phyloP scores from a whole-genome alignment of 2,797 vertebrate genomes.

The Enteromius radiatus region DNA sequence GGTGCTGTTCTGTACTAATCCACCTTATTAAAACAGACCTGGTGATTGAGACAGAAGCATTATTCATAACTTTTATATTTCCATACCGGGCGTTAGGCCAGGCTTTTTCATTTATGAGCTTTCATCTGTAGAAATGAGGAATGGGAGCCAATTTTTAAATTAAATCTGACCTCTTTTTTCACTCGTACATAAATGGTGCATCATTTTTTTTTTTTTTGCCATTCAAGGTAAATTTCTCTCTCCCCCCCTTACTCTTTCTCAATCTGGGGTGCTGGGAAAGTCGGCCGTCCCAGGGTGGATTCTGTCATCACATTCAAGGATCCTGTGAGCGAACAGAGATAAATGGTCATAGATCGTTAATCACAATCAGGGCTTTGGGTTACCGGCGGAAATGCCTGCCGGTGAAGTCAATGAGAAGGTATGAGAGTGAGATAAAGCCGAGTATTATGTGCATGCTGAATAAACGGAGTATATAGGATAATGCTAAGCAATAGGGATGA shows the following conservation, averaged over 20 bases:
- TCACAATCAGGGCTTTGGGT: constrained; percentile 45
- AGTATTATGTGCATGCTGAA: constrained; percentile 32
- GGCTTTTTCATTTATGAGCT: constrained; percentile 96
- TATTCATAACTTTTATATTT: constrained; percentile 98
- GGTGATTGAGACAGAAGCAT: constrained; percentile 95
- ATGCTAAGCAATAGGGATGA: constrained; percentile 50
- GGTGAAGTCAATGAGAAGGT: constrained; percentile 53
- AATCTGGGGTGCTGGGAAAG: constrained; percentile 47
- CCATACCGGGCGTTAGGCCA: constrained; percentile 92
- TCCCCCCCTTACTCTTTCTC: constrained; percentile 12
- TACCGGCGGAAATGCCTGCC: constrained; percentile 59
- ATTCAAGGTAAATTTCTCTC: constrained; percentile 69
- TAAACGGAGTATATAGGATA: constrained; percentile 49
- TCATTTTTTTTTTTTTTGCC: constrained; percentile 61
- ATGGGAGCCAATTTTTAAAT: constrained; percentile 97
- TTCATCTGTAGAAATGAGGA: constrained; percentile 90
- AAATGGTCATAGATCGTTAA: constrained; percentile 57
- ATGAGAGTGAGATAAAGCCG: constrained; percentile 61
- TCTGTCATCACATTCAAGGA: constrained; percentile 56
- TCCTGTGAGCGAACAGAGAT: constrained; percentile 55
- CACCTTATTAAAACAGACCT: constrained; percentile 92
- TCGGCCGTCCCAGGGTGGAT: constrained; percentile 55
- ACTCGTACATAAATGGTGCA: constrained; percentile 76
- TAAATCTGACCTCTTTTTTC: constrained; percentile 89
- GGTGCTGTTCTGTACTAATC: constrained; percentile 81